Base-by-base conservation (phyloP, 2,797 vertebrate genomes). In the Lutjanus campechanus region DNA sequence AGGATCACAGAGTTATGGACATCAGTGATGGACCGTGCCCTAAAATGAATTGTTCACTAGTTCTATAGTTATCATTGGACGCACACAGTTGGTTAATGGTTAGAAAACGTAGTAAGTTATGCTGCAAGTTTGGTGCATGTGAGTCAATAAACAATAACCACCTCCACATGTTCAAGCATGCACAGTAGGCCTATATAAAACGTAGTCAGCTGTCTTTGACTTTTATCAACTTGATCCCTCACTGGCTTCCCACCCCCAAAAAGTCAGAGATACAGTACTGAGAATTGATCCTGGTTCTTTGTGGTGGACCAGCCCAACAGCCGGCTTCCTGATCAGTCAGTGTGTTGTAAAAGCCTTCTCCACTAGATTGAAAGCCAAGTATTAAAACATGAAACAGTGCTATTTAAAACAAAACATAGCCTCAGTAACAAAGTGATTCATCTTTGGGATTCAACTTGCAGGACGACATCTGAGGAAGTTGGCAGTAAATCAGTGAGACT, bases 401-500 rank as follows among this genome's bases (percentile, higher is more conserved):
- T 10, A 19, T 22, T 16, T 3, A 5, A 29, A 36, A 16, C 0
- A n/a, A 29, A 29, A 44, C 4, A 5, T 5, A 72, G 8, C 60
- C 16, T 29, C 22, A 6, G 13, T 2, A 11, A 25, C 8, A 41
- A 36, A 13, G 50, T 12, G 17, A 46, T 8, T 43, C 1, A 12
- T 47, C 7, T 44, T 56, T 36, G 7, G 0, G 15, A 7, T 53
- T 53, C 0, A 19, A 47, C 15, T 25, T 10, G 29, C 19, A 69
- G 41, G 20, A 46, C 58, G 10, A 13, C 41, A 55, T 15, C 53
- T 66, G 13, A 73, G 40, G 19, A 54, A 40, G 40, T 43, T 11
- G n/a, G 25, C 6, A 5, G 40, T 62, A 29, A 82, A 65, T 20
- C 29, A 62, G 61, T 53, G 7, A 61, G 20, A 80, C 58, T 63